Evolutionary conservation across 2,113 vertebrate species (phyloP).

Genomic region (Catharus fuscescens): DNA sequence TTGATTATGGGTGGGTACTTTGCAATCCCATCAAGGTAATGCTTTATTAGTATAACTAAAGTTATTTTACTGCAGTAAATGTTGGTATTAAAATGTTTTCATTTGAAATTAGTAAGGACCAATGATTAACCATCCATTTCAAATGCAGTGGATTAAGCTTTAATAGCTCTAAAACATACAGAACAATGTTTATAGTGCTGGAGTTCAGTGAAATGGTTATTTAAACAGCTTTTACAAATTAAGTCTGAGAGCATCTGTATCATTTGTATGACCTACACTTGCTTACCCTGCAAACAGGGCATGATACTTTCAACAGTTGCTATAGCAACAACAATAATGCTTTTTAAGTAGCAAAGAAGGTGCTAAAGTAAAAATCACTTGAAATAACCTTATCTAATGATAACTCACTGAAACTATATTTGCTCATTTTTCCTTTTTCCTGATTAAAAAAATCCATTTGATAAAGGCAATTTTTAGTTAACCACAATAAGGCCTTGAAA

Average conservation of each 20-base stretch:
- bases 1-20: background rate
- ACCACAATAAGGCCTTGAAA: background rate
- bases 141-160: background rate
- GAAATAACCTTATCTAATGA: conserved; percentile 16
- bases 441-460: background rate
- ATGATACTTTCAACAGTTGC: conserved; percentile 34
- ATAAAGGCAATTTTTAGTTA: background rate
- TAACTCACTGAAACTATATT: background rate
- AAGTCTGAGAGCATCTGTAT: conserved; percentile 29
- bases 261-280: conserved; percentile 31
- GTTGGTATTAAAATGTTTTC: background rate
- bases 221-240: conserved; percentile 55
- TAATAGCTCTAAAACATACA: background rate
- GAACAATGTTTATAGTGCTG: background rate
- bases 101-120: background rate
- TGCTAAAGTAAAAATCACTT: conserved; percentile 17
- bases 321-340: conserved; percentile 48
- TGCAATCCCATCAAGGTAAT: background rate
- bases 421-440: background rate
- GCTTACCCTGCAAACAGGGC: conserved; percentile 14
- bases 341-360: conserved; percentile 43
- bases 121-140: conserved; percentile 4
- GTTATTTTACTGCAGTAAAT: background rate
- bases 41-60: background rate
- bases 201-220: conserved; percentile 35